Conservation (phyloP, 1,140 invertebrate genomes). For the Choristoneura fumiferana region DNA sequence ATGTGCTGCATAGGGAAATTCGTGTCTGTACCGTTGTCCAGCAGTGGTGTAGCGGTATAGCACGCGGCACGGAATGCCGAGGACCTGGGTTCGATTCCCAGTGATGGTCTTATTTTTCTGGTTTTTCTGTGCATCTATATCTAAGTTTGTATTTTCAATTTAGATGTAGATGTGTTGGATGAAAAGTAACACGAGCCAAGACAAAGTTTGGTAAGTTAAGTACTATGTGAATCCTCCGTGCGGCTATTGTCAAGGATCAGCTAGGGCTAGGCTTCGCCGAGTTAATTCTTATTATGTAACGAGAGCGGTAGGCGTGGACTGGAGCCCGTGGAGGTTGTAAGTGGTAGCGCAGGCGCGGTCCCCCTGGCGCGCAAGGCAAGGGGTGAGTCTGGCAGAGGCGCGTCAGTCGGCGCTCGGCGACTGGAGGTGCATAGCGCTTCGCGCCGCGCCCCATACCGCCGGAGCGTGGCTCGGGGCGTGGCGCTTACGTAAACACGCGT, state of each 20-base stretch:
- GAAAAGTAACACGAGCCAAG: too few species aligned
- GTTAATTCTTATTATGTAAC: constrained; percentile 64
- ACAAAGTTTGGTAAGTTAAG: too few species aligned
- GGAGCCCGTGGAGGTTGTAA: constrained; percentile 51
- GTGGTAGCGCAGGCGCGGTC: constrained; percentile 44
- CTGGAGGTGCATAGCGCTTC: constrained; percentile 67
- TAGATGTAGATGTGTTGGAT: too few species aligned
- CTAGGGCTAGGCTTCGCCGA: constrained; percentile 41
- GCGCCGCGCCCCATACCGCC: constrained; percentile 74
- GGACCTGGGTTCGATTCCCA: too few species aligned
- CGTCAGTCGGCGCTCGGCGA: constrained; percentile 73
- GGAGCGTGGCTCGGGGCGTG: constrained; percentile 74
- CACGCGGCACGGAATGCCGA: too few species aligned
- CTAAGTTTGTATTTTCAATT: too few species aligned
- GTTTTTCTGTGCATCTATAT: too few species aligned
- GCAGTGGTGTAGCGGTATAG: too few species aligned
- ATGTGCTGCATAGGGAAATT: too few species aligned
- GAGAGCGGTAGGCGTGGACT: constrained; percentile 37
- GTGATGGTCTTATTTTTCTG: too few species aligned
- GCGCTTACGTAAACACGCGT: constrained; percentile 77
- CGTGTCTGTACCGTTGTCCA: too few species aligned
- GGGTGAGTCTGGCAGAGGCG: constrained; percentile 43
- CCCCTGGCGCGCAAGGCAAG: constrained; percentile 21
- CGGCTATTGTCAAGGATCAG: constrained; percentile 21
- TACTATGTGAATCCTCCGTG: constrained; percentile 10